Base-by-base conservation (phyloP, 1,140 invertebrate genomes). In the Maconellicoccus hirsutus region DNA sequence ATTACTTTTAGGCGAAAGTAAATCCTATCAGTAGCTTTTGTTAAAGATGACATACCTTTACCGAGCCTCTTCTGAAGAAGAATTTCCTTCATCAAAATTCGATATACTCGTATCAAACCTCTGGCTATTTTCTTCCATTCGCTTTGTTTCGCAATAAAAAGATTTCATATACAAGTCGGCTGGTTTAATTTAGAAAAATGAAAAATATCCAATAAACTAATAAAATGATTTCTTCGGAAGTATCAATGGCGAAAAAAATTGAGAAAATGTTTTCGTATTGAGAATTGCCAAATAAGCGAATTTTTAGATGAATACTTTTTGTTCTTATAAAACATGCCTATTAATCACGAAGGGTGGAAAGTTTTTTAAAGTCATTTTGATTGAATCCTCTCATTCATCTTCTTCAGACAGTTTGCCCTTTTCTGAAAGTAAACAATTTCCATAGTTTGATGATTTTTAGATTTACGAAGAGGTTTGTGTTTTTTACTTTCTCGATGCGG, bases 371-470 rank as follows among this genome's bases (percentile, higher is more conserved):
- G 61, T 66, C 61, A 66, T 66, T 23, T 66, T 66, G 61, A 66
- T 66, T 66, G 61, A 66, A 66, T 66, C 25, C 25, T 66, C 61
- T 66, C 61, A 66, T 66, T 66, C 61, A 66, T 66, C 61, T 66
- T 66, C 61, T 66, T 66, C 19, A 66, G 61, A 66, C 61, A 66
- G 61, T 66, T 66, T 19, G 61, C 22, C 16, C 16, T 26, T 26
- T 26, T 66, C 25, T 12, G 14, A 16, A 4, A 26, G 61, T 66
- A 66, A 66, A 66, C 61, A 66, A 66, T 66, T 66, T 66, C 61
- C 22, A 66, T 66, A 66, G 22, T 66, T 66, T 66, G 61, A 66
- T 66, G 61, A 25, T 66, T 66, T 66, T 52, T 16, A 4, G 61
- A 66, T 66, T 8, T 66, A 23, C 25, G 52, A 66, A 22, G 21